These are phyloP conservation scores for Alcedo atthis DNA, from an alignment of 2,797 vertebrate species.

Conservation along the genomic window DNA sequence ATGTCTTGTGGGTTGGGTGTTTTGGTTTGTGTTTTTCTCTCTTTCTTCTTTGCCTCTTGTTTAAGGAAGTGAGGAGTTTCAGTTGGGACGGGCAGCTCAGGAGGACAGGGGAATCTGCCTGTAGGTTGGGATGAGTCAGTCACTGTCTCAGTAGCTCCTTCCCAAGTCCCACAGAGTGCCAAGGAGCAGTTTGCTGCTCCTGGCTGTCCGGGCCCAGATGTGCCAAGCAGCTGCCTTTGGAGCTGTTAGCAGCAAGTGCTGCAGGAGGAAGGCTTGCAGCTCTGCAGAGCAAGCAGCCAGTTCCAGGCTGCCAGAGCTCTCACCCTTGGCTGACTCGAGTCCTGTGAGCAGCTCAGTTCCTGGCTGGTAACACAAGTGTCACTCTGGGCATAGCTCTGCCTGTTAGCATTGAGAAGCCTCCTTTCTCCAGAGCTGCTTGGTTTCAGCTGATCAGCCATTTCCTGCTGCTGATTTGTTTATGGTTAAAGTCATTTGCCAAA, in stretches of 20 bases:
- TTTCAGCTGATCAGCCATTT: conserved; percentile 45
- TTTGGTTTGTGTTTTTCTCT: background rate
- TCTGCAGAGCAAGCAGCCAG: background rate
- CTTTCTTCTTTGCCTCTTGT: background rate
- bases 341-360: background rate
- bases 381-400: background rate
- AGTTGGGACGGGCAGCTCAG: background rate
- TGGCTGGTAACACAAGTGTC: background rate
- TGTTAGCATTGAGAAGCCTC: background rate
- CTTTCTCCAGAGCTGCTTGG: conserved; percentile 23
- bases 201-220: background rate
- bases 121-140: background rate
- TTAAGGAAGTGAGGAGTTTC: background rate
- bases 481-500: conserved; percentile 46
- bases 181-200: background rate
- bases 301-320: background rate
- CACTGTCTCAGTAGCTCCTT: background rate
- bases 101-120: background rate
- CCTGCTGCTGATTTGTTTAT: conserved; percentile 55
- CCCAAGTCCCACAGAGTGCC: background rate
- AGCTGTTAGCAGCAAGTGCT: background rate
- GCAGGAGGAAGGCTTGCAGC: background rate
- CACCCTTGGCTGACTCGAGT: conserved; percentile 9
- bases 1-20: background rate
- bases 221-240: background rate